Evolutionary conservation across 2,113 vertebrate genomes (phyloP).

Genomic region (Anoura caudifer): DNA sequence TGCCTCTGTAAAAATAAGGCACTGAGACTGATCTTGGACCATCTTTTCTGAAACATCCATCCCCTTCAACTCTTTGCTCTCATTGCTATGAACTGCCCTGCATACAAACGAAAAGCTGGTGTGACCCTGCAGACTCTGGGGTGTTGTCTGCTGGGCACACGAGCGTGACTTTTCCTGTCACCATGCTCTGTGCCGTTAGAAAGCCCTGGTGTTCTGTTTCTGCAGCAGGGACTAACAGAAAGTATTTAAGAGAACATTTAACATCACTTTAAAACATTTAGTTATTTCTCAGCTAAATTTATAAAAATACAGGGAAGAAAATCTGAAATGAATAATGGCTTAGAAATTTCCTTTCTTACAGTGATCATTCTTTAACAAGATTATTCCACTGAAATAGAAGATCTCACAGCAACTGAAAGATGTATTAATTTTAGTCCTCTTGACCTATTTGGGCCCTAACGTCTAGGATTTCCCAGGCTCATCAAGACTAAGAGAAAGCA

Average conservation of each 20-base stretch:
- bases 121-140: not conserved
- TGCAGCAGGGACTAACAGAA: not conserved
- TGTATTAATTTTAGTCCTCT: not conserved
- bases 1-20: not conserved
- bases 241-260: not conserved
- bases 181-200: not conserved
- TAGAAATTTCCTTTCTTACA: not conserved
- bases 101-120: not conserved
- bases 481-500: not conserved
- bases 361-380: not conserved
- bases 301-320: not conserved
- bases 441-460: not conserved
- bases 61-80: not conserved
- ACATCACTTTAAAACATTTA: not conserved
- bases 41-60: not conserved
- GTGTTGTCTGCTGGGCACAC: not conserved
- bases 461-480: not conserved
- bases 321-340: slow-evolving; percentile 32
- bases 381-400: not conserved
- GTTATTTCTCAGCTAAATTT: slow-evolving; percentile 12
- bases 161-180: not conserved
- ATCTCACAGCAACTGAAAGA: not conserved
- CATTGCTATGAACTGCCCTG: slow-evolving; percentile 26
- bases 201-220: not conserved
- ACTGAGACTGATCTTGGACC: not conserved